These are phyloP conservation scores for Vidua macroura DNA, from an alignment of 2,113 vertebrate species.

Conservation along the genomic window DNA sequence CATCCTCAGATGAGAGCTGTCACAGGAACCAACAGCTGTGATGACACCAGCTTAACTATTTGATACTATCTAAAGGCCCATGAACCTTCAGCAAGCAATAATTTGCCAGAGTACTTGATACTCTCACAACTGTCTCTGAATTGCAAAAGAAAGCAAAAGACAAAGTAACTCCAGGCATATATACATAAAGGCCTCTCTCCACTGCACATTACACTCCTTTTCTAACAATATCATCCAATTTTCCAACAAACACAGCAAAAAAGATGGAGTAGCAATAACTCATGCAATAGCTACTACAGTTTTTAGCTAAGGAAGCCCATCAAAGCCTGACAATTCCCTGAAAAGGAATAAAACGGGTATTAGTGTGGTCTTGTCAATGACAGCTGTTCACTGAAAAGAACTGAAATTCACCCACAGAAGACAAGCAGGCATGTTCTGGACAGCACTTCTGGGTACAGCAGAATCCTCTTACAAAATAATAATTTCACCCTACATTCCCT, in stretches of 20 bases:
- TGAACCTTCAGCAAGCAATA: background rate
- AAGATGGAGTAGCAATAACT: background rate
- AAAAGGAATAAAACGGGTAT: background rate
- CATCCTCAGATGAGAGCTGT: background rate
- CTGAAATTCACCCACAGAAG: background rate
- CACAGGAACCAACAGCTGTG: background rate
- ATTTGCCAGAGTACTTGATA: background rate
- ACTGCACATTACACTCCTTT: background rate
- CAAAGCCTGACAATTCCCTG: background rate
- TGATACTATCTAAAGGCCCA: background rate
- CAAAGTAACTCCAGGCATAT: background rate
- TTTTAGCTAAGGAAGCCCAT: background rate
- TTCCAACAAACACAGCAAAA: background rate
- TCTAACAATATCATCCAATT: background rate
- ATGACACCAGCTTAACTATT: background rate
- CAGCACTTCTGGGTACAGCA: background rate
- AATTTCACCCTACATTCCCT: background rate
- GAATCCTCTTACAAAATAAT: constrained; percentile 22
- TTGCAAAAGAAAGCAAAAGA: background rate
- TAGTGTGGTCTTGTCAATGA: background rate
- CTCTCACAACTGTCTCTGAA: background rate
- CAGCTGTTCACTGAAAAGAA: background rate
- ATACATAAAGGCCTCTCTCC: background rate
- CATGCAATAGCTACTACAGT: background rate
- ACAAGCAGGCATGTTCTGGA: background rate